A percentile compares a stretch with the other conserved stretches of the same genome.
phyloP scores from a whole-genome alignment of 37 sponge, comb jelly and placozoan species.

The Haliclona indistincta region DNA sequence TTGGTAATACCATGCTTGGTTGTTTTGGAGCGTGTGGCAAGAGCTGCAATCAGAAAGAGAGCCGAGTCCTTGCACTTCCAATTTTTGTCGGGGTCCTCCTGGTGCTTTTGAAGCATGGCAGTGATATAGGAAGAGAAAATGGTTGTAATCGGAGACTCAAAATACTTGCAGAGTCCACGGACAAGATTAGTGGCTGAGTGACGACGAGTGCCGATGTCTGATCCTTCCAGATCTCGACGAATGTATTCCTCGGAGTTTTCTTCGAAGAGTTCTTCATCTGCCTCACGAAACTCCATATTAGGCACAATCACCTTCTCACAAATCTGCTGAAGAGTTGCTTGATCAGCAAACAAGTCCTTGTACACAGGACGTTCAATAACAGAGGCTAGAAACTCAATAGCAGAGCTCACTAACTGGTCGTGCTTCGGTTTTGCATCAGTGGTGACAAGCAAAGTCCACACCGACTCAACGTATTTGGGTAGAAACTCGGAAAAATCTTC shows the following conservation, averaged over 20 bases:
- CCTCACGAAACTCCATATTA: slow-evolving; percentile 81
- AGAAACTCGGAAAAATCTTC: slow-evolving; percentile 89
- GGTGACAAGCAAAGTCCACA: slow-evolving; percentile 90
- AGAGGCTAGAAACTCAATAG: slow-evolving; percentile 95
- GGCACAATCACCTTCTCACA: slow-evolving; percentile 96
- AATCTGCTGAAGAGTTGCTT: slow-evolving; percentile 74
- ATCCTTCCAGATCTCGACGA: slow-evolving; percentile 92
- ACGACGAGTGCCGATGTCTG: slow-evolving; percentile 95
- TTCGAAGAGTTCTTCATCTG: slow-evolving; percentile 98
- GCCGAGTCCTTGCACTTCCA: slow-evolving; percentile 95
- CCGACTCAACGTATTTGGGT: slow-evolving; percentile 84
- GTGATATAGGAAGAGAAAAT: slow-evolving; percentile 82
- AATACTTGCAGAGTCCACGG: slow-evolving; percentile 79
- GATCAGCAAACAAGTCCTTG: slow-evolving; percentile 85
- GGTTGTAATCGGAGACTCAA: slow-evolving; percentile 81
- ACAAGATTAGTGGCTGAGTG: slow-evolving; percentile 95
- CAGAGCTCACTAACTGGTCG: slow-evolving; percentile 89
- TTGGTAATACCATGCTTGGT: slow-evolving; percentile 92
- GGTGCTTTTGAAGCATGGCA: slow-evolving; percentile 71
- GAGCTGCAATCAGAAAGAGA: slow-evolving; percentile 91
- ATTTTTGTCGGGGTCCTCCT: slow-evolving; percentile 64
- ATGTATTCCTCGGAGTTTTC: slow-evolving; percentile 98
- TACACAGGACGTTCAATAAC: slow-evolving; percentile 89
- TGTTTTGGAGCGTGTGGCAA: slow-evolving; percentile 90
- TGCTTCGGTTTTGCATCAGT: slow-evolving; percentile 87